Percentiles rank a stretch among this genome's conserved stretches.
Evolutionary conservation across 1,140 invertebrate species (phyloP).

Genomic region (Drosophila mauritiana): DNA sequence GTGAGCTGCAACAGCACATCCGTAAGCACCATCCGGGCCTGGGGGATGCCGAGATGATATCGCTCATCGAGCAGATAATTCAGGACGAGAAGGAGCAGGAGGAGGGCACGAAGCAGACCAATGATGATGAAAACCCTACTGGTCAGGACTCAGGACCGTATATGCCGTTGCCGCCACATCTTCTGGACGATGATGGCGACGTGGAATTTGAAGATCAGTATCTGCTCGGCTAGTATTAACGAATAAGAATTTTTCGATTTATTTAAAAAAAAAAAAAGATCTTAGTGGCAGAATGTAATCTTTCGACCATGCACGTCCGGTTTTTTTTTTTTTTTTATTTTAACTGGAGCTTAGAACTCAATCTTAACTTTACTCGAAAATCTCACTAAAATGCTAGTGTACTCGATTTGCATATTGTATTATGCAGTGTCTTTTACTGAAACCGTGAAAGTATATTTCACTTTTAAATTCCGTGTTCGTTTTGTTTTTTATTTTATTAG

Average conservation of each 20-base stretch:
- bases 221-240: constrained; percentile 58
- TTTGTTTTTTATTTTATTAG: no score
- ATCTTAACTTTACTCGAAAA: no score
- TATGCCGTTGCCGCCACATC: constrained; percentile 68
- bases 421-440: no score
- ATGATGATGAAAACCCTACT: constrained; percentile 11
- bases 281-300: constrained; percentile 5
- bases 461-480: no score
- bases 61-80: constrained; percentile 33
- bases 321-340: background rate
- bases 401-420: no score
- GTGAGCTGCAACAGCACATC: constrained; percentile 63
- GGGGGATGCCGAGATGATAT: constrained; percentile 27
- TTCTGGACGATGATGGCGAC: constrained; percentile 54
- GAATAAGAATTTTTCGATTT: background rate
- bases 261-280: background rate
- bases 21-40: constrained; percentile 39
- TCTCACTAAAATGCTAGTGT: no score
- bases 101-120: background rate
- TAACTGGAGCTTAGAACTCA: no score
- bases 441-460: no score
- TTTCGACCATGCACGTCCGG: background rate
- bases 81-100: constrained; percentile 42
- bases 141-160: constrained; percentile 43
- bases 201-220: constrained; percentile 70